Conservation (phyloP, 2,888 invertebrate genomes). For the Cerastoderma edule region DNA sequence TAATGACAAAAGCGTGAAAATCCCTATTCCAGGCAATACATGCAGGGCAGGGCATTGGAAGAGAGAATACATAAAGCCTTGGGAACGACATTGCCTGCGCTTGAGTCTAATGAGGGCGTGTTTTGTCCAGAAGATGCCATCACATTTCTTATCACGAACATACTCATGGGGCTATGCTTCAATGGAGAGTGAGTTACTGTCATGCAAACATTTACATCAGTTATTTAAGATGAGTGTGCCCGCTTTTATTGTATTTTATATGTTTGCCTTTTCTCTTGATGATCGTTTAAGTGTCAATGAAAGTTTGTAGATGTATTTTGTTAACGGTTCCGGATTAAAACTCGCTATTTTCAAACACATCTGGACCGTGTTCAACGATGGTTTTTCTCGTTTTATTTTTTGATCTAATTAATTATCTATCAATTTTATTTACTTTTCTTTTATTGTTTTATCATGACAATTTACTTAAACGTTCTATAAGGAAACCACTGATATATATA, state of each 20-base stretch:
- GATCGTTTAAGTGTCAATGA: neutral
- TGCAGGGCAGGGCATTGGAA: slow-evolving; percentile 38
- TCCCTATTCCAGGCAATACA: slow-evolving; percentile 31
- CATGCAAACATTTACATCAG: no score
- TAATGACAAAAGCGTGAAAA: neutral
- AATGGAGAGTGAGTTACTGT: slow-evolving; percentile 1
- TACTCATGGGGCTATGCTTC: neutral
- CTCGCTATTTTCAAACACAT: neutral
- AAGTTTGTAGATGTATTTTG: neutral
- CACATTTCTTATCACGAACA: slow-evolving; percentile 9
- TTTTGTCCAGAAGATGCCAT: slow-evolving; percentile 33
- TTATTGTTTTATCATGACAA: neutral
- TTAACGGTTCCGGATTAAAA: neutral
- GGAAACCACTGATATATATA: neutral
- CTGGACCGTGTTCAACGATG: neutral
- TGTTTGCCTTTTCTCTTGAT: neutral
- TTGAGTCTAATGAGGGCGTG: neutral
- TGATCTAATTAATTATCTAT: no score
- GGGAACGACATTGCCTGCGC: neutral
- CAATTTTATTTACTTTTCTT: neutral
- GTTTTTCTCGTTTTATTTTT: no score
- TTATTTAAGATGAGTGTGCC: no score
- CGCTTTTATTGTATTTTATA: no score
- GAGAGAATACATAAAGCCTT: slow-evolving; percentile 31
- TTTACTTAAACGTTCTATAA: neutral